Base-by-base conservation (phyloP, 2,888 invertebrate species). In the Hipparchia sbordonii region DNA sequence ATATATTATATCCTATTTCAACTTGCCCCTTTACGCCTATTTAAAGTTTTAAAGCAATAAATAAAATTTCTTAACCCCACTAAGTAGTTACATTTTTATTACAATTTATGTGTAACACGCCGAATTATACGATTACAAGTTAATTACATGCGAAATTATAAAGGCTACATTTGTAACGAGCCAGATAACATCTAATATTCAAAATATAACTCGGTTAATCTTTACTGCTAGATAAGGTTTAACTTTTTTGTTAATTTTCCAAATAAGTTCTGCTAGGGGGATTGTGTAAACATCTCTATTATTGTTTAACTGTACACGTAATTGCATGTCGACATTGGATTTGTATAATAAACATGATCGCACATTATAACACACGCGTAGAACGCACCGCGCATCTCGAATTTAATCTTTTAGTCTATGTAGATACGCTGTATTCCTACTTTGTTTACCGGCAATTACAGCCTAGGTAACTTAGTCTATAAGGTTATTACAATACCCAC, bases 141-240 rank as follows among this genome's bases (percentile, higher is more conserved):
- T 71, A 70, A 72, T 74, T 76, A 72, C 68, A 72, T 68, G 66
- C 71, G 61, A 74, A 74, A 76, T 71, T 74, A 69, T 72, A 67
- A 76, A 72, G 70, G 68, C 57, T 71, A 74, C 76, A 72, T 72
- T 76, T 74, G 74, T 72, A 68, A 72, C 68, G 48, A 48, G 57
- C 23, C 45, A 70, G 75, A 72, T 76, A 74, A 69, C 72, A 76
- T 74, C 72, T 69, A 63, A 52, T 65, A 65, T 72, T 65, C 46
- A 61, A 60, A 63, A 62, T 67, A 59, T 66, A 60, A 72, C 59
- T 65, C 33, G 39, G 48, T 68, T 57, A 67, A 59, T 68, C 59
- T 46, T 9, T 51, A 71, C 57, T n/a, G 61, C 46, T 51, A 67
- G 70, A 62, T 67, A 67, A 67, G 61, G 56, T 63, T 39, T 61